Percentiles rank a stretch among this genome's conserved stretches.
Conservation (phyloP, 2,888 invertebrate species). For the Lepidocyrtoides sp. region DNA sequence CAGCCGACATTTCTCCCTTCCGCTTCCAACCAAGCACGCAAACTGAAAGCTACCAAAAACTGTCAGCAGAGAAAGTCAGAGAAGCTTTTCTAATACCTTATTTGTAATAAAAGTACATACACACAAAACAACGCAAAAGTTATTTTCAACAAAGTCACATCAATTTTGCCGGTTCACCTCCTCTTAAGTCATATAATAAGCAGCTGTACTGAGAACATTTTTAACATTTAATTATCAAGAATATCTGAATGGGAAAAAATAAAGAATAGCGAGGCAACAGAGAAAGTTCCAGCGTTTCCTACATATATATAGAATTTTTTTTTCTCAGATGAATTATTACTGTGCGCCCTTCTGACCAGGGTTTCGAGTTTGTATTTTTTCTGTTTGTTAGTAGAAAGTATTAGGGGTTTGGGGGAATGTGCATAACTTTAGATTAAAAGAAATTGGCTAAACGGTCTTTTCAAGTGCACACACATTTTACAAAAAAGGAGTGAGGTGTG, state of each 20-base stretch:
- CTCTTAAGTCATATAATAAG: too few relatives aligned
- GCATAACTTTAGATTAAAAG: not conserved
- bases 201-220: not conserved
- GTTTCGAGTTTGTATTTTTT: not conserved
- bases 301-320: not conserved
- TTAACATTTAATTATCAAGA: conserved; percentile 5
- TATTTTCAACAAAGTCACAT: not conserved
- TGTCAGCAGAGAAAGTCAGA: not conserved
- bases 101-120: not conserved
- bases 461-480: not conserved
- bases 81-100: not conserved
- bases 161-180: not conserved
- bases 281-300: not conserved
- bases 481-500: not conserved
- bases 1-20: not conserved
- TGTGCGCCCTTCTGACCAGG: not conserved
- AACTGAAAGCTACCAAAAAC: not conserved
- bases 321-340: not conserved
- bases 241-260: not conserved
- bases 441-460: not conserved
- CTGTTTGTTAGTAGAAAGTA: not conserved
- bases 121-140: not conserved
- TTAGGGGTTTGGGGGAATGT: not conserved
- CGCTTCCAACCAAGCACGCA: not conserved
- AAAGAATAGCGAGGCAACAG: not conserved